A percentile compares a stretch with the other conserved stretches of the same genome.
These are phyloP conservation scores for Andrena haemorrhoa DNA, from an alignment of 2,888 invertebrate genomes.

Conservation along the genomic window DNA sequence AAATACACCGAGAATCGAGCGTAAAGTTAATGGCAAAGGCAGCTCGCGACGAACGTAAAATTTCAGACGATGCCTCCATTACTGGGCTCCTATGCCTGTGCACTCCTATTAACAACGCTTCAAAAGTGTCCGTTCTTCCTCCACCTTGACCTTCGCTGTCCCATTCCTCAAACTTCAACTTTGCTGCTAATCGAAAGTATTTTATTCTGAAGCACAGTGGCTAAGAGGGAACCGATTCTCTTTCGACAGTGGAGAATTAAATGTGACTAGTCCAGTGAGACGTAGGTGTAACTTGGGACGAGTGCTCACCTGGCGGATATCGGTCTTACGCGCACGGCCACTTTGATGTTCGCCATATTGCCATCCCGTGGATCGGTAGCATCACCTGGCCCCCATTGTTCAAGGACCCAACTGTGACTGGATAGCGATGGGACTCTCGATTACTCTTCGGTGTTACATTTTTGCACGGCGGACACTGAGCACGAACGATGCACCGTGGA, in stretches of 20 bases:
- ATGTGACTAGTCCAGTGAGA: not conserved
- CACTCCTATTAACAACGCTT: not conserved
- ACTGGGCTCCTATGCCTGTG: not conserved
- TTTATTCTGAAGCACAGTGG: no score
- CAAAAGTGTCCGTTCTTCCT: not conserved
- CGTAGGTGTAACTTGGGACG: not conserved
- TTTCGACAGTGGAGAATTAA: not conserved
- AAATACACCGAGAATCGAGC: slow-evolving; percentile 35
- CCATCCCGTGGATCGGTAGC: slow-evolving; percentile 59
- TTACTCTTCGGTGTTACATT: slow-evolving; percentile 18
- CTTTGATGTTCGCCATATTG: slow-evolving; percentile 88
- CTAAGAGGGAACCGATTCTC: no score
- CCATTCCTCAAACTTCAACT: no score
- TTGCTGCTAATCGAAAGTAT: not conserved
- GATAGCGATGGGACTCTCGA: not conserved
- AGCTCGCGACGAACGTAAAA: slow-evolving; percentile 1
- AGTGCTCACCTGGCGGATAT: slow-evolving; percentile 87
- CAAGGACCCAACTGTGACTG: not conserved
- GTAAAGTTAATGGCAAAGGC: slow-evolving; percentile 23
- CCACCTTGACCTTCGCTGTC: not conserved
- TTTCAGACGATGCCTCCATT: slow-evolving; percentile 1
- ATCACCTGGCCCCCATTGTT: slow-evolving; percentile 46
- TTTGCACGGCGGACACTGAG: not conserved
- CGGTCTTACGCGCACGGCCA: slow-evolving; percentile 88
- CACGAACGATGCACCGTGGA: slow-evolving; percentile 10